These are phyloP conservation scores for Paramisgurnus dabryanus DNA, from an alignment of 2,113 vertebrate species.

Conservation along the genomic window DNA sequence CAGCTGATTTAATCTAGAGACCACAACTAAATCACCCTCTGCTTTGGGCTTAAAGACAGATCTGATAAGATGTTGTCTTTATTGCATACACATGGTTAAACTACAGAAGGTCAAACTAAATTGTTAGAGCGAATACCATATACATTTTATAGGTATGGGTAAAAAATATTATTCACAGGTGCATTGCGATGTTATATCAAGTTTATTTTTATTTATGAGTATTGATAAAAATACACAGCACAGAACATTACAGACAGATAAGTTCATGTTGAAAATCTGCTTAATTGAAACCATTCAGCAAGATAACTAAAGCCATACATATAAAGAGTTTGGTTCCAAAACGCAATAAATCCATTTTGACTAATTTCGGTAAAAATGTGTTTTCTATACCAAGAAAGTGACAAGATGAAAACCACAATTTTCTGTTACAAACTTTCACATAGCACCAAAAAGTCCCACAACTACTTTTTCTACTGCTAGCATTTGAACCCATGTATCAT, in stretches of 20 bases:
- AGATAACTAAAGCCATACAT: neutral
- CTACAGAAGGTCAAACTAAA: constrained; percentile 10
- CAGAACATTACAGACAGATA: neutral
- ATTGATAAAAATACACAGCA: neutral
- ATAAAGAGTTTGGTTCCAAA: no score
- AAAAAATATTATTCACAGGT: neutral
- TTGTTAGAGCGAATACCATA: neutral
- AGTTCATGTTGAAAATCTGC: neutral
- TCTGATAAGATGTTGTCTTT: constrained; percentile 8
- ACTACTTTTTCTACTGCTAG: no score
- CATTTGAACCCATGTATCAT: no score
- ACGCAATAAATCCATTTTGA: no score
- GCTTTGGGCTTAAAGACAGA: constrained; percentile 13
- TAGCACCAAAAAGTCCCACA: no score
- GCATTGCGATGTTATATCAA: neutral
- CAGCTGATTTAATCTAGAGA: constrained; percentile 44
- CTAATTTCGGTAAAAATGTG: no score
- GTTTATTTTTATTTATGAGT: neutral
- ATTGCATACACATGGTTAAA: constrained; percentile 20
- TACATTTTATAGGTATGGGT: neutral
- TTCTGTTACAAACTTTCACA: no score
- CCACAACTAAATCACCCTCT: constrained; percentile 50
- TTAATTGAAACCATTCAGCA: neutral
- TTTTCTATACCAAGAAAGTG: no score
- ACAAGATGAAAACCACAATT: no score